Conservation (phyloP, 2,888 invertebrate genomes). For the Eumerus sabulonum region DNA sequence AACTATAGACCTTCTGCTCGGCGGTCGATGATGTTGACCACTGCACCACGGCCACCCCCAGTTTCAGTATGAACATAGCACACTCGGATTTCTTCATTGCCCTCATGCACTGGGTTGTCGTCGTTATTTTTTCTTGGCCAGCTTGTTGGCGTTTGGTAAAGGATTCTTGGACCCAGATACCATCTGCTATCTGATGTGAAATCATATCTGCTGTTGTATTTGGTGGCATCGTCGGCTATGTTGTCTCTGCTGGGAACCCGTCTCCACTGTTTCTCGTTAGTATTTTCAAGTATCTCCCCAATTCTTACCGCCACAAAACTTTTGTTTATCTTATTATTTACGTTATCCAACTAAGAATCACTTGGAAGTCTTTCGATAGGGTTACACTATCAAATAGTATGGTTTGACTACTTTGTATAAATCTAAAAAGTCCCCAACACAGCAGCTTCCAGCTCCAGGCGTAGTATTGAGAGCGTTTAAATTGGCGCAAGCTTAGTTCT, state of each 20-base stretch:
- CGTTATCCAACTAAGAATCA: slow-evolving; percentile 30
- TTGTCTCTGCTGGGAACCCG: slow-evolving; percentile 12
- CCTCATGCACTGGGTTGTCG: too few relatives aligned
- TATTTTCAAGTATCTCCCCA: slow-evolving; percentile 18
- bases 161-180: neutral
- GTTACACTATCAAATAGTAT: neutral
- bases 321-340: slow-evolving; percentile 31
- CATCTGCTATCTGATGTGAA: neutral
- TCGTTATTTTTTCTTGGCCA: too few relatives aligned
- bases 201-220: neutral
- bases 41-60: too few relatives aligned
- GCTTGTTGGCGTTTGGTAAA: too few relatives aligned
- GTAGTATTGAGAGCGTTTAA: slow-evolving; percentile 4
- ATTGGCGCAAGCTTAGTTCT: slow-evolving; percentile 13
- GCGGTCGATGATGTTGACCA: too few relatives aligned
- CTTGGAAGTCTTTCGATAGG: slow-evolving; percentile 26
- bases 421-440: slow-evolving; percentile 11
- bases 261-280: slow-evolving; percentile 6
- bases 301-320: slow-evolving; percentile 22
- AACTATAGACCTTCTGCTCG: too few relatives aligned
- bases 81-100: too few relatives aligned
- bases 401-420: neutral
- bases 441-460: slow-evolving; percentile 19
- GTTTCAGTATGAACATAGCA: too few relatives aligned
- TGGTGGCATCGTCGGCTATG: slow-evolving; percentile 1